These are phyloP conservation scores for Aphaenogaster ashmeadi DNA, from an alignment of 1,140 invertebrate species.

Conservation along the genomic window DNA sequence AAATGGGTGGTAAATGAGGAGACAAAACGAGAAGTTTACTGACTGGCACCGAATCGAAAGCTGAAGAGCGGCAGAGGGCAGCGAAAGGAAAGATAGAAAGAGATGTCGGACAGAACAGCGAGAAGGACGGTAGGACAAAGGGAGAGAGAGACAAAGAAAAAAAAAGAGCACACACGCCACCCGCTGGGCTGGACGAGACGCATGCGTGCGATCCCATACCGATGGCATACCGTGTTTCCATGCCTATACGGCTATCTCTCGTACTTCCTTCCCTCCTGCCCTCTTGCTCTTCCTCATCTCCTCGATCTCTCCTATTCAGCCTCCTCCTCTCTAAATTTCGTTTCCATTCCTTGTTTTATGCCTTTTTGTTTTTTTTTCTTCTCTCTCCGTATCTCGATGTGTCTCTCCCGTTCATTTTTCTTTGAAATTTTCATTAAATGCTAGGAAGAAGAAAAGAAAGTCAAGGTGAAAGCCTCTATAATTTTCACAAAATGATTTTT, in stretches of 20 bases:
- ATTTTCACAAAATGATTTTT: not conserved
- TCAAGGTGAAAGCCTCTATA: constrained; percentile 51
- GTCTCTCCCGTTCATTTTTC: constrained; percentile 74
- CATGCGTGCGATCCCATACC: constrained; percentile 82
- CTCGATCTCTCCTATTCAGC: constrained; percentile 60
- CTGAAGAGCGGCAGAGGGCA: constrained; percentile 31
- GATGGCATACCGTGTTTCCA: constrained; percentile 75
- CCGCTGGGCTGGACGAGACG: constrained; percentile 83
- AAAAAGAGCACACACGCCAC: constrained; percentile 79
- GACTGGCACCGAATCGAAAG: constrained; percentile 63
- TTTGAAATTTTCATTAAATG: constrained; percentile 73
- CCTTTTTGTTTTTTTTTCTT: not conserved
- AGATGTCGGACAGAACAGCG: constrained; percentile 52
- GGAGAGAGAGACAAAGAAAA: constrained; percentile 61
- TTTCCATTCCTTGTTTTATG: constrained; percentile 37
- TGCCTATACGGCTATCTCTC: constrained; percentile 71
- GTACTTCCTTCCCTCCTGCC: not conserved
- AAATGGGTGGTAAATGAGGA: constrained; percentile 36
- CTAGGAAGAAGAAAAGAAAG: not conserved
- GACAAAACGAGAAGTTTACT: constrained; percentile 75
- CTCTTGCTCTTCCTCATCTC: constrained; percentile 45
- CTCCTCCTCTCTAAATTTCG: constrained; percentile 58
- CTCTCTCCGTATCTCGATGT: constrained; percentile 33
- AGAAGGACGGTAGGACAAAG: constrained; percentile 56
- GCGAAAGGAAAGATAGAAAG: constrained; percentile 53